Conservation (phyloP, 2,888 invertebrate species). For the Polymixis flavicincta region DNA sequence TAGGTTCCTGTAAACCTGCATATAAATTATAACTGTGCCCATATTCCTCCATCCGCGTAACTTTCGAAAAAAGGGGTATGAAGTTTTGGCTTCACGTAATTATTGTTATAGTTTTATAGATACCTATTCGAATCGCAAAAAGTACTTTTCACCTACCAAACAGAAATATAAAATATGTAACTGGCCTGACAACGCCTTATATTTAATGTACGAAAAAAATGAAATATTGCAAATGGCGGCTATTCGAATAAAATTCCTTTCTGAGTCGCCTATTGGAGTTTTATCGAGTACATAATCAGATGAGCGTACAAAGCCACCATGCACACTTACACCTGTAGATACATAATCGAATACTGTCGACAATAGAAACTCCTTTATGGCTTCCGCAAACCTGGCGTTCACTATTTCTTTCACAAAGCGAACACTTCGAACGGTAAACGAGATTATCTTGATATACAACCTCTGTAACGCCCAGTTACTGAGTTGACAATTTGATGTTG, state of each 20-base stretch:
- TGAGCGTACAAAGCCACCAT: conserved; percentile 5
- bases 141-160: not conserved
- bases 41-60: no score
- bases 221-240: not conserved
- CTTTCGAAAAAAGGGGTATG: no score
- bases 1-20: no score
- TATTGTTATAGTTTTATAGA: no score
- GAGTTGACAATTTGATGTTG: not conserved
- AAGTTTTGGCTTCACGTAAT: no score
- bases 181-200: not conserved
- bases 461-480: not conserved
- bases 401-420: conserved; percentile 6
- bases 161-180: not conserved
- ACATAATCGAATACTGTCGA: conserved; percentile 17
- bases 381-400: conserved; percentile 1
- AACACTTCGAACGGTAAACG: not conserved
- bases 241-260: conserved; percentile 9
- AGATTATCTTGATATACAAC: not conserved
- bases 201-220: not conserved
- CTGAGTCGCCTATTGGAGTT: conserved; percentile 8
- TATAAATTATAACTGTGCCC: no score
- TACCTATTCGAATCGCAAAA: no score
- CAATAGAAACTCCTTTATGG: conserved; percentile 18
- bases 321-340: not conserved
- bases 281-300: conserved; percentile 5